Conservation (phyloP, 1,140 invertebrate species). For the Drosophila suzukii region DNA sequence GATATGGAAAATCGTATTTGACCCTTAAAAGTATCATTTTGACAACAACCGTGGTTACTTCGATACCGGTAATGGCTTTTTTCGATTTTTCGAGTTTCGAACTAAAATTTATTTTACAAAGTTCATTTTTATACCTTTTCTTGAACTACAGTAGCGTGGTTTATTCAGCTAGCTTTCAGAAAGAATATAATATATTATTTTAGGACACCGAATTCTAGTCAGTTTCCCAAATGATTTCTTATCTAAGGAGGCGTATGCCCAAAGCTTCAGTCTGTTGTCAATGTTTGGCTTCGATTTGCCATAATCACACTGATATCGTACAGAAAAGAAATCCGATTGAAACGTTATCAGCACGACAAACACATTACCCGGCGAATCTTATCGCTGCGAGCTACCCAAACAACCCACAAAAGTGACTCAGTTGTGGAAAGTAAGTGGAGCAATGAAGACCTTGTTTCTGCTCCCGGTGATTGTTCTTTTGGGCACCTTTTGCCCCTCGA, state of each 20-base stretch:
- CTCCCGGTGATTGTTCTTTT: constrained; percentile 23
- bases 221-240: not conserved
- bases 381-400: constrained; percentile 15
- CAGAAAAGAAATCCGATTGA: not conserved
- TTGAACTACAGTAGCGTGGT: no score
- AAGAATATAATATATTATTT: no score
- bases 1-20: no score
- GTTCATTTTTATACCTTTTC: no score
- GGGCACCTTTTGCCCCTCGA: not conserved
- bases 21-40: no score
- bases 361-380: constrained; percentile 26
- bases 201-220: no score
- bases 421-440: constrained; percentile 3
- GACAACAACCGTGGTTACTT: no score
- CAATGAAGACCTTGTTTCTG: constrained; percentile 33
- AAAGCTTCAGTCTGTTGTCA: constrained; percentile 1
- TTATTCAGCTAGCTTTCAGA: not conserved
- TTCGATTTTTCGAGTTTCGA: no score
- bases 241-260: not conserved
- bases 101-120: no score
- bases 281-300: no score
- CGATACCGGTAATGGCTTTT: no score
- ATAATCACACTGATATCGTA: not conserved
- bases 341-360: constrained; percentile 29
- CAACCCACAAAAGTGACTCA: constrained; percentile 35